Percentiles rank a stretch among this genome's conserved stretches.
phyloP scores from a whole-genome alignment of 1,140 invertebrate species.

The Xylocopa sonorina region DNA sequence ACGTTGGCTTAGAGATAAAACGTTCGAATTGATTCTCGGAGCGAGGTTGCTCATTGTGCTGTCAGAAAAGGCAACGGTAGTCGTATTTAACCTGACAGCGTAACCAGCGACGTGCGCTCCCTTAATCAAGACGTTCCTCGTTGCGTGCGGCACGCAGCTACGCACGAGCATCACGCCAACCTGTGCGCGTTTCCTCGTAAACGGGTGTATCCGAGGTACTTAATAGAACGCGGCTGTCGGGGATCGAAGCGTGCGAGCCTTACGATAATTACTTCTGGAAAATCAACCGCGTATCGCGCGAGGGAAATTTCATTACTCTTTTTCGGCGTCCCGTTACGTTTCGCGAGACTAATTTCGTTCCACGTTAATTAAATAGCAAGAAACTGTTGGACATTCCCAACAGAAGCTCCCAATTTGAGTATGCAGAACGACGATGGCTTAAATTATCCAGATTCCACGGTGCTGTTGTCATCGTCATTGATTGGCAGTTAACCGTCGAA shows the following conservation, averaged over 20 bases:
- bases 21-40: neutral
- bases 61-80: neutral
- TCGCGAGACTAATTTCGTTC: neutral
- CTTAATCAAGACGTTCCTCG: conserved; percentile 51
- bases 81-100: neutral
- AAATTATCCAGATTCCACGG: conserved; percentile 29
- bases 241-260: conserved; percentile 42
- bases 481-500: neutral
- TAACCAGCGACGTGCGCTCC: conserved; percentile 39
- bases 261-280: conserved; percentile 19
- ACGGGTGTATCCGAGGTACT: conserved; percentile 3
- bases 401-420: neutral
- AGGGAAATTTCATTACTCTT: neutral
- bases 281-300: neutral
- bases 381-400: neutral
- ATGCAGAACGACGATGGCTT: neutral
- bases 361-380: conserved; percentile 8
- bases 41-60: conserved; percentile 10
- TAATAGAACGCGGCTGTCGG: neutral
- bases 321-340: neutral
- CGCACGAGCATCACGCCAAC: conserved; percentile 39
- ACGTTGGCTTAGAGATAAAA: neutral
- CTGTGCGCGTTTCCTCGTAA: conserved; percentile 17
- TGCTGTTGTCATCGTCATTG: conserved; percentile 30
- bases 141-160: conserved; percentile 60